Evolutionary conservation across 2,888 invertebrate species (phyloP).

Genomic region (Tetragnatha montana): DNA sequence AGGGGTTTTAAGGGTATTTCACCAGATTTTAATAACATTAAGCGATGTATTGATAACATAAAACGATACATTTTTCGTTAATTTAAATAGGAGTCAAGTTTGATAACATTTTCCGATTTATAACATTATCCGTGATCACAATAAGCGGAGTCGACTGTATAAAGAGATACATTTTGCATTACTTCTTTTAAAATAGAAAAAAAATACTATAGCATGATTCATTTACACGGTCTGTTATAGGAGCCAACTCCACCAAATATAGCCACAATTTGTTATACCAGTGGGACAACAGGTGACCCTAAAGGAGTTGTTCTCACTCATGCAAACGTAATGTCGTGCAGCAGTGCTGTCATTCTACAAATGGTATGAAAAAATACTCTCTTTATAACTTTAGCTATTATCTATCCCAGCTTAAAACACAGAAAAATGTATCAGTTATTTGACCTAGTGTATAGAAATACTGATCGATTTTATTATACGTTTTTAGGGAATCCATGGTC

Average conservation of each 20-base stretch:
- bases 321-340: constrained; percentile 92
- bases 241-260: constrained; percentile 92
- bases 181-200: too few relatives aligned
- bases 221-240: constrained; percentile 33
- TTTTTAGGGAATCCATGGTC: constrained; percentile 84
- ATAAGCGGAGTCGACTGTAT: too few relatives aligned
- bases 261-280: constrained; percentile 97
- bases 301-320: constrained; percentile 98
- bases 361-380: constrained; percentile 53
- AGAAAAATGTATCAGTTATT: background rate
- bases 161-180: too few relatives aligned
- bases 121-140: too few relatives aligned
- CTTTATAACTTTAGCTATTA: too few relatives aligned
- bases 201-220: background rate
- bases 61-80: too few relatives aligned
- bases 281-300: constrained; percentile 98
- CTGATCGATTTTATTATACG: background rate
- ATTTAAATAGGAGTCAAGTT: too few relatives aligned
- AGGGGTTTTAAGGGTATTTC: too few relatives aligned
- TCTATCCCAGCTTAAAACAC: background rate
- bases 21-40: too few relatives aligned
- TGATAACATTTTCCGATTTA: too few relatives aligned
- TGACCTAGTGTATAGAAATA: background rate
- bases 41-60: too few relatives aligned
- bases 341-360: constrained; percentile 92